Evolutionary conservation across 1,140 invertebrate genomes (phyloP), one percentile per base, ranked within the genome.

Genomic region (Chrysoperla carnea): DNA sequence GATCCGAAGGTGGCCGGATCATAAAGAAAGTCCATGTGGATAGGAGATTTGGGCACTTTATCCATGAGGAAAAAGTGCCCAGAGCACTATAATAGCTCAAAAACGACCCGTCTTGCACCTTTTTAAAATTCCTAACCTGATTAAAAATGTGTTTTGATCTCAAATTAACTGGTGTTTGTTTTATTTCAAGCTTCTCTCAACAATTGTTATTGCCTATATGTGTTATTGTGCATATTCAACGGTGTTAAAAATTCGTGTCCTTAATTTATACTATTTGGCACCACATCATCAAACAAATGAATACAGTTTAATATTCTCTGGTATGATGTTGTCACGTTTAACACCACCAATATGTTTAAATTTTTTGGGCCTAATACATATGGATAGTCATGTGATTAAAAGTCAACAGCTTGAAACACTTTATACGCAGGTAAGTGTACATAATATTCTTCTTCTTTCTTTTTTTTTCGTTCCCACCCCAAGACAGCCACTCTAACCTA

Each of bases 271-370:
- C 64, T 96, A 98, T 57, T 66, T 99, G 50, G 92, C 94, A 6
- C 83, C 91, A 0, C 82, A 95, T 61, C 94, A 99, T 64, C 88
- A 95, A 65, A 99, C 95, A 1, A 95, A 98, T 60, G 94, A 98
- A 60, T 94, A 98, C 66, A 96, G 90, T 60, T 72, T 99, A 37
- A 92, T 99, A 52, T 99, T 99, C 63, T 92, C 88, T 56, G 94
- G 94, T 42, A 84, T 95, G 91, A 81, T 98, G 71, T 69, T 98
- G 7, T 98, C 92, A 59, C 80, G 96, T 12, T 68, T 99, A 6
- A 99, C 95, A 4, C 92, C 95, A 0, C 94, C 96, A 5, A 81
- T 99, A 70, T 99, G 95, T 67, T 73, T 99, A 6, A 99, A 99
- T 63, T 99, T 98, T 57, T 71, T 99, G 9, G 89, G 93, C 31